Conservation (phyloP, 1,140 invertebrate species). For the Tetramorium simillimum region DNA sequence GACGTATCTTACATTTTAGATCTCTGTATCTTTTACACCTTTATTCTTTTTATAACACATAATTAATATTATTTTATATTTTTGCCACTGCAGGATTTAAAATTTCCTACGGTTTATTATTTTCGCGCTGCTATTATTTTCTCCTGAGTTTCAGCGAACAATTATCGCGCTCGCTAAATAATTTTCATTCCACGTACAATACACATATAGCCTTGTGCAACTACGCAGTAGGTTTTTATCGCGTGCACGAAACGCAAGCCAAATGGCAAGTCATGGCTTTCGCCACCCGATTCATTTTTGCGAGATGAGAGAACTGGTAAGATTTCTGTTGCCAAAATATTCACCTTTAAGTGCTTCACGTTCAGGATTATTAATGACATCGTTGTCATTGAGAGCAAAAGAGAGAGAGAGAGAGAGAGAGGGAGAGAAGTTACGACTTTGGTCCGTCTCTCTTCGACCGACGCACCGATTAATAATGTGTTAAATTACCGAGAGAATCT, state of each 20-base stretch:
- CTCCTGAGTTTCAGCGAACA: not conserved
- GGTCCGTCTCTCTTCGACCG: not conserved
- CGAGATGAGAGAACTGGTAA: not conserved
- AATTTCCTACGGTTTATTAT: not conserved
- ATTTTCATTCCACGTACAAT: not conserved
- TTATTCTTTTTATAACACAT: not conserved
- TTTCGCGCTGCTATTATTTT: not conserved
- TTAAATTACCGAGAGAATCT: slow-evolving; percentile 30
- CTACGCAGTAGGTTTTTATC: slow-evolving; percentile 22
- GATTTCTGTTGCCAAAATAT: slow-evolving; percentile 25
- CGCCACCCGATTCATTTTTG: slow-evolving; percentile 19
- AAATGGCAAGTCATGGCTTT: slow-evolving; percentile 13
- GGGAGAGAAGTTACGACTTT: not conserved
- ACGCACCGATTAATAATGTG: slow-evolving; percentile 30
- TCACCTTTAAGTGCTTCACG: not conserved
- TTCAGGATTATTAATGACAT: slow-evolving; percentile 34
- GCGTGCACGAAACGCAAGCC: slow-evolving; percentile 13
- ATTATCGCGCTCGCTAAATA: not conserved
- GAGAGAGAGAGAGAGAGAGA: not conserved
- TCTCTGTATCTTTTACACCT: not conserved
- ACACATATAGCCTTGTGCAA: not conserved
- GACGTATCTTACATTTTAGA: not conserved
- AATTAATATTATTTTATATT: not conserved
- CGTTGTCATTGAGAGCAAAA: not conserved
- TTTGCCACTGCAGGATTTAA: not conserved